Evolutionary conservation across 2,888 invertebrate species (phyloP).

Genomic region (Andrena flavipes): DNA sequence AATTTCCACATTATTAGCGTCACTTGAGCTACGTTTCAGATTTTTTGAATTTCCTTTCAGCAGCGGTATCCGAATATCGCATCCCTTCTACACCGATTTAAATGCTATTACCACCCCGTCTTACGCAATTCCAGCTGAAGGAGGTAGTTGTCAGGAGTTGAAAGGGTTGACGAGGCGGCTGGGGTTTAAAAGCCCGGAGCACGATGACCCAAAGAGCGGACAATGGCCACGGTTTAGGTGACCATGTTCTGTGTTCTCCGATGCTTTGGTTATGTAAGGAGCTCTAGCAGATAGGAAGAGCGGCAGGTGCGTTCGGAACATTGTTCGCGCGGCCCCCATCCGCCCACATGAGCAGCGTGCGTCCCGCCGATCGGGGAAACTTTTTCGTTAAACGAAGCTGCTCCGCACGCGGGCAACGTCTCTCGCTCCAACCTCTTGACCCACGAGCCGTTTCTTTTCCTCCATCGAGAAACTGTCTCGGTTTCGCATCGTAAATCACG

Average conservation of each 20-base stretch:
- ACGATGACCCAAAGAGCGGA: conserved; percentile 13
- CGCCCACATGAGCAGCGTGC: neutral
- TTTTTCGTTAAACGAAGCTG: conserved; percentile 12
- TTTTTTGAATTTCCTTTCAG: too few species aligned
- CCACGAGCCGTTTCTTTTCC: neutral
- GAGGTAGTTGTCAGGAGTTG: neutral
- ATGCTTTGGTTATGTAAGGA: conserved; percentile 51
- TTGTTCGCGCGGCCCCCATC: conserved; percentile 19
- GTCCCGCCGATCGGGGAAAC: conserved; percentile 2
- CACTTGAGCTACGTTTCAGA: too few species aligned
- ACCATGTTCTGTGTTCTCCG: conserved; percentile 7
- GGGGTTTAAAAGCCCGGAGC: conserved; percentile 6
- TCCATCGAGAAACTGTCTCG: neutral
- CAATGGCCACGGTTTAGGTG: conserved; percentile 22
- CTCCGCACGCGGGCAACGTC: neutral
- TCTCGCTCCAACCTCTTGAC: too few species aligned
- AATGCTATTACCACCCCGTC: neutral
- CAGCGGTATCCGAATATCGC: too few species aligned
- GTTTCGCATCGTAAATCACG: conserved; percentile 20
- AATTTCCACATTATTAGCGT: too few species aligned
- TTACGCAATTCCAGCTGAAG: conserved; percentile 22
- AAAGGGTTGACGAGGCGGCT: conserved; percentile 11
- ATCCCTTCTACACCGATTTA: too few species aligned
- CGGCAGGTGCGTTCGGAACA: conserved; percentile 53
- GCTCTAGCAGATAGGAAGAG: conserved; percentile 24